Evolutionary conservation across 2,113 vertebrate species (phyloP).

Genomic region (Gorsachius goisagi): DNA sequence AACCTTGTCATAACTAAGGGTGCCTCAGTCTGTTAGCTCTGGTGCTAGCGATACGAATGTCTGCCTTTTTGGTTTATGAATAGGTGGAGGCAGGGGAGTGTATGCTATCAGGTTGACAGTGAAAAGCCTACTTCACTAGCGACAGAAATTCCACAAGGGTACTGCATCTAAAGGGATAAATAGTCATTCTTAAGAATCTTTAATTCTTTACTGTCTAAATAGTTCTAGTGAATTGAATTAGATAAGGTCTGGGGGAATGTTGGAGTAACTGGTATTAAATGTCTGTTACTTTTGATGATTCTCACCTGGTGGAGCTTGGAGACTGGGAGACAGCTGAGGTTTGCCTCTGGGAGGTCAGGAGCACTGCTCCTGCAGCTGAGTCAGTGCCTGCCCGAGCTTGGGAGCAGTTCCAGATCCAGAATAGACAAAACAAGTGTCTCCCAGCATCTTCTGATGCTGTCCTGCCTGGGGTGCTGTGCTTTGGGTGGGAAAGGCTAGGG

Average conservation of each 20-base stretch:
- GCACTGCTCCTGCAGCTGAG: rapidly evolving
- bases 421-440: background rate
- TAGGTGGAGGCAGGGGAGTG: background rate
- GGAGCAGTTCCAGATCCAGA: background rate
- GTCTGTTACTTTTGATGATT: background rate
- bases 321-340: background rate
- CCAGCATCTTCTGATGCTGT: background rate
- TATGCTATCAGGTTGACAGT: background rate
- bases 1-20: background rate
- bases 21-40: background rate
- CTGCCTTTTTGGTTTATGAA: background rate
- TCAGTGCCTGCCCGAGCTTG: rapidly evolving
- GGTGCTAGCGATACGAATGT: background rate
- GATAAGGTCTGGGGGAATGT: background rate
- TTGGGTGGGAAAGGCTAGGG: rapidly evolving
- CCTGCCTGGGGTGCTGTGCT: rapidly evolving
- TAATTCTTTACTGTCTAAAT: background rate
- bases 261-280: background rate
- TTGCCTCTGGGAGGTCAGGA: background rate
- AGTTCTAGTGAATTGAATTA: background rate
- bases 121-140: background rate
- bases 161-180: background rate
- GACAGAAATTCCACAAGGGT: background rate
- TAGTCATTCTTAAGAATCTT: background rate
- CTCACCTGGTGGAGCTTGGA: background rate